Evolutionary conservation across 1,140 invertebrate genomes (phyloP).

Genomic region (Phocides pigmalion): DNA sequence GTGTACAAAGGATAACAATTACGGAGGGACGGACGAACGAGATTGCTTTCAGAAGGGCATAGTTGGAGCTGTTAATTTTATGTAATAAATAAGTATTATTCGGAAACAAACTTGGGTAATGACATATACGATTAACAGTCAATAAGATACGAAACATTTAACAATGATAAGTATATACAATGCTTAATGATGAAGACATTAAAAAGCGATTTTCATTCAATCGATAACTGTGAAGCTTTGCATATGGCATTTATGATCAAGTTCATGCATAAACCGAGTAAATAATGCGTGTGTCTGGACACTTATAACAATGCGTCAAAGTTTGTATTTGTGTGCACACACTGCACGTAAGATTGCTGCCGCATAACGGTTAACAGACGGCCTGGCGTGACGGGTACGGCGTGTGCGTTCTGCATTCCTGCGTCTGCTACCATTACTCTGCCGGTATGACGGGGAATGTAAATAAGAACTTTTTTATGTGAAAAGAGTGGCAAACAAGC

Average conservation of each 20-base stretch:
- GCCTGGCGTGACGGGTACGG: constrained; percentile 42
- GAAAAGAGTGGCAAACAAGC: too few relatives aligned
- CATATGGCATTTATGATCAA: constrained; percentile 40
- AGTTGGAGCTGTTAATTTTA: too few relatives aligned
- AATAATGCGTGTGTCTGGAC: constrained; percentile 1
- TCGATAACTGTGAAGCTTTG: constrained; percentile 38
- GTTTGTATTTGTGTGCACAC: constrained; percentile 37
- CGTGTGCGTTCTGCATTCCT: constrained; percentile 51
- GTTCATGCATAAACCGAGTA: constrained; percentile 14
- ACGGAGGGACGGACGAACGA: background rate
- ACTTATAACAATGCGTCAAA: constrained; percentile 35
- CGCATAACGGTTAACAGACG: constrained; percentile 43
- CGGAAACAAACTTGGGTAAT: too few relatives aligned
- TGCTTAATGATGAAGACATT: constrained; percentile 8
- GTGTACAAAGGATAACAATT: constrained; percentile 7
- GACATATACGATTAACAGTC: background rate
- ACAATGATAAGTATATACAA: background rate
- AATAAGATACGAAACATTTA: background rate
- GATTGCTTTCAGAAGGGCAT: too few relatives aligned
- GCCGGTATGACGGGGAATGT: background rate
- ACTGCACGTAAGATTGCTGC: constrained; percentile 33
- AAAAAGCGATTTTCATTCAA: constrained; percentile 28
- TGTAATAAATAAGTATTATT: too few relatives aligned
- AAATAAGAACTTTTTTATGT: too few relatives aligned
- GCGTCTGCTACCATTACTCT: constrained; percentile 31